Conservation (phyloP, 2,113 vertebrate species). For the Cygnus atratus region DNA sequence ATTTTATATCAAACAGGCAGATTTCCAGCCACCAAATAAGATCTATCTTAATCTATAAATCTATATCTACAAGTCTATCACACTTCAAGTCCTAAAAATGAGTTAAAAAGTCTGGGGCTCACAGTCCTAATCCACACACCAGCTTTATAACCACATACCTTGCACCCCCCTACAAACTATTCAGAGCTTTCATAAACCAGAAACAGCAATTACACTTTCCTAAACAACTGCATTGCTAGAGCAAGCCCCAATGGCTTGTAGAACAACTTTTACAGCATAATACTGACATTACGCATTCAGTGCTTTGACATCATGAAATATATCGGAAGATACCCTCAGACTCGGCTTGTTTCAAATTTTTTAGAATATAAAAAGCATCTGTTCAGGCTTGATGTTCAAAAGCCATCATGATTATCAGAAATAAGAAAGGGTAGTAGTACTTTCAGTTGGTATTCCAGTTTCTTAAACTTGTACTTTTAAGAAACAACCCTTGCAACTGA, state of each 20-base stretch:
- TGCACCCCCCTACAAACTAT: neutral
- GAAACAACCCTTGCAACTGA: neutral
- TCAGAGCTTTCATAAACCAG: neutral
- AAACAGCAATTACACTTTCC: neutral
- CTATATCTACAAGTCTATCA: neutral
- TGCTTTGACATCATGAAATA: neutral
- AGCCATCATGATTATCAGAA: neutral
- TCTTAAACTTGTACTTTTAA: neutral
- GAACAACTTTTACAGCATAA: neutral
- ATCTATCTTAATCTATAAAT: no score
- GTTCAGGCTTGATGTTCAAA: neutral
- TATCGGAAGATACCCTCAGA: neutral
- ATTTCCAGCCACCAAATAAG: neutral
- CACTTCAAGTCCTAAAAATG: neutral
- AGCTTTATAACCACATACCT: neutral
- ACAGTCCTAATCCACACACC: neutral
- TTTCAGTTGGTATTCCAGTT: neutral
- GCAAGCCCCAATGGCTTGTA: neutral
- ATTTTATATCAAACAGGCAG: neutral
- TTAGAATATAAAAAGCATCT: slow-evolving; percentile 6
- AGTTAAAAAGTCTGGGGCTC: neutral
- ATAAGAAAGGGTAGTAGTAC: neutral
- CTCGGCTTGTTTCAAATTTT: neutral
- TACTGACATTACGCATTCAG: neutral
- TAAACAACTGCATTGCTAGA: neutral